A percentile compares a stretch with the other conserved stretches of the same genome.
These are phyloP conservation scores for Machaerirhynchus nigripectus DNA, from an alignment of 2,113 vertebrate genomes.

Conservation along the genomic window DNA sequence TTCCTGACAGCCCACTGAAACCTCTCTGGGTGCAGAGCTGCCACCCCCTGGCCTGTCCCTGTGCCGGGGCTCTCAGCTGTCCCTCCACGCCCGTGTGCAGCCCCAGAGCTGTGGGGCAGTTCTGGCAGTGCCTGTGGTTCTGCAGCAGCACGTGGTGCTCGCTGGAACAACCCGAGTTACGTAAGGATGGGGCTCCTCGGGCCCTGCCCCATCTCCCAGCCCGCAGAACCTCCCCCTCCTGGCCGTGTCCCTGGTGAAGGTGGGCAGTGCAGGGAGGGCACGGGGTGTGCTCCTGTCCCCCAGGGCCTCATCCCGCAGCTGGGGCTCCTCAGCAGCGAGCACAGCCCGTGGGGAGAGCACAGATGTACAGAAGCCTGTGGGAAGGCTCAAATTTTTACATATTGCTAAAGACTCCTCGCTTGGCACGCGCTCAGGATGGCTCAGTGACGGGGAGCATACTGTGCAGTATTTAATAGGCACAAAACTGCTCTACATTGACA, in stretches of 20 bases:
- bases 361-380: conserved; percentile 28
- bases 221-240: fast-evolving
- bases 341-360: background rate
- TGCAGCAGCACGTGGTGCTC: background rate
- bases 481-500: background rate
- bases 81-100: fast-evolving
- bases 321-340: background rate
- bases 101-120: background rate
- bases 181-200: background rate
- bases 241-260: background rate
- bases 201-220: background rate
- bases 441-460: background rate
- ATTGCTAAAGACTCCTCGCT: background rate
- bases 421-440: background rate
- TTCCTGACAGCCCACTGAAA: fast-evolving
- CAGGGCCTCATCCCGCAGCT: background rate
- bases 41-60: background rate
- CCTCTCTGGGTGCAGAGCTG: background rate
- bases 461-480: background rate
- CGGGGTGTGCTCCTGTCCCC: background rate
- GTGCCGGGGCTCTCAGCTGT: background rate
- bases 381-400: conserved; percentile 12
- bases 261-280: fast-evolving
- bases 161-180: background rate
- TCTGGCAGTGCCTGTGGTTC: background rate